These are phyloP conservation scores for Dromaius novaehollandiae DNA, from an alignment of 2,113 vertebrate species.

Conservation along the genomic window DNA sequence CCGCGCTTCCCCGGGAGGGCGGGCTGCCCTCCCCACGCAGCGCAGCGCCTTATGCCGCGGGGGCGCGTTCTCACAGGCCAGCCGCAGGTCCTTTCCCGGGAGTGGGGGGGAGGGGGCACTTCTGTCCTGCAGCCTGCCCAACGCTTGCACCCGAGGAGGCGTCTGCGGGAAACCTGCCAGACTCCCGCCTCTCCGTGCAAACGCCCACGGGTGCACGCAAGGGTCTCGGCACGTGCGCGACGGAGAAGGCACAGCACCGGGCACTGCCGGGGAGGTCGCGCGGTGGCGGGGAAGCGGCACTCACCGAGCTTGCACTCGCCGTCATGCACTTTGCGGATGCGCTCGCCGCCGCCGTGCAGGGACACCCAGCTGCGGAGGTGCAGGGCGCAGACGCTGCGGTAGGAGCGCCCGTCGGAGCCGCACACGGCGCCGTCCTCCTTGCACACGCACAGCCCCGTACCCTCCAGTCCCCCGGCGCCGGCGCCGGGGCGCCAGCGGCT, in stretches of 20 bases:
- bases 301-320: constrained; percentile 77
- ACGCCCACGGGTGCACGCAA: too few relatives aligned
- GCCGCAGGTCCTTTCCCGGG: too few relatives aligned
- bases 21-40: too few relatives aligned
- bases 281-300: background rate
- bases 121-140: background rate
- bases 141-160: background rate
- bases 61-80: too few relatives aligned
- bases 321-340: constrained; percentile 54
- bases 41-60: too few relatives aligned
- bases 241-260: too few relatives aligned
- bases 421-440: constrained; percentile 74
- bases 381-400: constrained; percentile 73
- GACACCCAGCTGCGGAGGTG: constrained; percentile 57
- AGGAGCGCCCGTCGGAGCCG: constrained; percentile 75
- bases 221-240: too few relatives aligned
- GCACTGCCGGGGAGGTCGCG: too few relatives aligned
- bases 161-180: too few relatives aligned
- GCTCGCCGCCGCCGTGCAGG: background rate
- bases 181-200: too few relatives aligned
- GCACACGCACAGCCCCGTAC: constrained; percentile 74
- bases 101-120: background rate
- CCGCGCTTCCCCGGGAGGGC: too few relatives aligned
- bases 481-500: constrained; percentile 28
- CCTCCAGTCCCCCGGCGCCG: constrained; percentile 3